Percentiles rank a stretch among this genome's conserved stretches.
These are phyloP conservation scores for Andrena hattorfiana DNA, from an alignment of 2,888 invertebrate species.

Conservation along the genomic window DNA sequence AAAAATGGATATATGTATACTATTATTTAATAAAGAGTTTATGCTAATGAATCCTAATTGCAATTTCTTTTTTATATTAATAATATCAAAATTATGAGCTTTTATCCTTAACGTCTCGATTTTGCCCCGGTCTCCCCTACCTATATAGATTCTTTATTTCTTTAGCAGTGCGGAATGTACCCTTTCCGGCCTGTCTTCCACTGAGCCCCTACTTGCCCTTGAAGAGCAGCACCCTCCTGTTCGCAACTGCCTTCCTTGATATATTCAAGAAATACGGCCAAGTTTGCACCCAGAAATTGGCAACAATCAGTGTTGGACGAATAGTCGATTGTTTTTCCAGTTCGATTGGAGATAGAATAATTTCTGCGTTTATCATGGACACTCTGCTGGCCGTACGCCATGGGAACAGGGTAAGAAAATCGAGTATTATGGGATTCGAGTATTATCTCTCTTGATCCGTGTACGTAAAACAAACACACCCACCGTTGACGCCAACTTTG, in stretches of 20 bases:
- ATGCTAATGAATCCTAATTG: too few species aligned
- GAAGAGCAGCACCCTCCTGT: background rate
- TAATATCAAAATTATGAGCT: too few species aligned
- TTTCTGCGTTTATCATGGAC: constrained; percentile 46
- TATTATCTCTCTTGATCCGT: constrained; percentile 80
- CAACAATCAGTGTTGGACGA: constrained; percentile 16
- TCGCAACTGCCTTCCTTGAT: background rate
- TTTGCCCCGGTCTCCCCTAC: too few species aligned
- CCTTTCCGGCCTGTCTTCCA: too few species aligned
- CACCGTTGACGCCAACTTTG: constrained; percentile 61
- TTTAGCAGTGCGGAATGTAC: too few species aligned
- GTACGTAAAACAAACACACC: constrained; percentile 82
- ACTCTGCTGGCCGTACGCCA: constrained; percentile 13
- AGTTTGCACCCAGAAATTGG: constrained; percentile 32
- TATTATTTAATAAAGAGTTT: too few species aligned
- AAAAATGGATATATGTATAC: too few species aligned
- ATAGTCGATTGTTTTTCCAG: constrained; percentile 19
- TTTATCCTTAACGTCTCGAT: too few species aligned
- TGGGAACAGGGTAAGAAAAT: constrained; percentile 39
- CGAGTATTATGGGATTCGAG: constrained; percentile 72
- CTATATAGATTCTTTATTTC: too few species aligned
- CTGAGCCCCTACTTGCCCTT: background rate
- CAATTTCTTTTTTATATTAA: too few species aligned
- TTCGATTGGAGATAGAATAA: constrained; percentile 30
- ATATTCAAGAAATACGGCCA: constrained; percentile 23